Evolutionary conservation across 2,888 invertebrate genomes (phyloP).

Genomic region (Dioctria linearis): DNA sequence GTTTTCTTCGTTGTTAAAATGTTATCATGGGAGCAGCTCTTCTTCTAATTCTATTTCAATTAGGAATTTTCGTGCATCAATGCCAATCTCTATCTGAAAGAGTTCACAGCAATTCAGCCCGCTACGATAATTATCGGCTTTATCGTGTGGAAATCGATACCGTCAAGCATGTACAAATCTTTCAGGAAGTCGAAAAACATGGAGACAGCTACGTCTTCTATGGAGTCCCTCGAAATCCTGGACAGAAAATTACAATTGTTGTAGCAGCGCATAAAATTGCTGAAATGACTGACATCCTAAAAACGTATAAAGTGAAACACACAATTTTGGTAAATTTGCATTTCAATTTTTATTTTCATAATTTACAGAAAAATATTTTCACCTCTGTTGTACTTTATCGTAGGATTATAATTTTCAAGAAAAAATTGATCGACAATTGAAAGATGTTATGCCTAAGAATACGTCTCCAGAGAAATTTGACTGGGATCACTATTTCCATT

Average conservation of each 20-base stretch:
- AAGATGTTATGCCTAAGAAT: conserved; percentile 65
- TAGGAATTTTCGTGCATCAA: no score
- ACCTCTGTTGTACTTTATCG: not conserved
- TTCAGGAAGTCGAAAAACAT: conserved; percentile 67
- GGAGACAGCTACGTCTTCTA: conserved; percentile 69
- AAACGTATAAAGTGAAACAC: conserved; percentile 65
- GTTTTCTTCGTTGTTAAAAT: no score
- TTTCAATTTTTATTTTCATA: not conserved
- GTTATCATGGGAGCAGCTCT: no score
- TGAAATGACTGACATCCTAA: conserved; percentile 67
- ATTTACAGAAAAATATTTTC: no score
- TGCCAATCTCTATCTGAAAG: not conserved
- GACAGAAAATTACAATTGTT: conserved; percentile 68
- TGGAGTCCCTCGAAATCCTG: conserved; percentile 67
- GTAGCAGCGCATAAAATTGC: conserved; percentile 70
- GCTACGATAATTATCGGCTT: conserved; percentile 69
- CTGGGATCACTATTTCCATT: conserved; percentile 69
- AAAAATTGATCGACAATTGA: conserved; percentile 59
- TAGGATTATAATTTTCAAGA: conserved; percentile 62
- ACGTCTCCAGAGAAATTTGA: conserved; percentile 64
- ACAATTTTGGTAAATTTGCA: conserved; percentile 64
- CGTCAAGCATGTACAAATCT: conserved; percentile 66
- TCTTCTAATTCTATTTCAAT: no score
- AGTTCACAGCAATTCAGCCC: conserved; percentile 61
- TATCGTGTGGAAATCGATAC: conserved; percentile 67